A percentile compares a stretch with the other conserved stretches of the same genome.
Conservation (phyloP, 2,888 invertebrate genomes). For the Ethmia dodecea region DNA sequence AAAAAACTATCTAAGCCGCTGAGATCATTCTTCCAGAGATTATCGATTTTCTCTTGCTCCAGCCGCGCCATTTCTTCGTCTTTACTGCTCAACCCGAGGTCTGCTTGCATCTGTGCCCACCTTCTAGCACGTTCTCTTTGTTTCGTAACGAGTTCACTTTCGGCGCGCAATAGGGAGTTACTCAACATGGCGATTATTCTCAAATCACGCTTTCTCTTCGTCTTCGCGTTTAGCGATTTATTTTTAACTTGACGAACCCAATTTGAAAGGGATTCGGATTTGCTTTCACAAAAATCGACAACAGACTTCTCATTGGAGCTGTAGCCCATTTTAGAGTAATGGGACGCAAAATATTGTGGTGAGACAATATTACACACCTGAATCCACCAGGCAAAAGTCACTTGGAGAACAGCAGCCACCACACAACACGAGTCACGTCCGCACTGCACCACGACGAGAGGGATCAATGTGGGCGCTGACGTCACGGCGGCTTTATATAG, state of each 20-base stretch:
- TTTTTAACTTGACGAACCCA: slow-evolving; percentile 81
- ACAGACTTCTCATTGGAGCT: slow-evolving; percentile 62
- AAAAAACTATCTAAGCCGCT: slow-evolving; percentile 82
- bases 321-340: slow-evolving; percentile 57
- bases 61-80: slow-evolving; percentile 64
- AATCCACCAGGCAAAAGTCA: slow-evolving; percentile 59
- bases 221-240: slow-evolving; percentile 78
- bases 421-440: slow-evolving; percentile 32
- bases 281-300: slow-evolving; percentile 73
- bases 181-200: slow-evolving; percentile 81
- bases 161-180: slow-evolving; percentile 77
- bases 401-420: slow-evolving; percentile 7
- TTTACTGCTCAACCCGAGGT: slow-evolving; percentile 62
- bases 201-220: slow-evolving; percentile 78
- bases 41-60: slow-evolving; percentile 65
- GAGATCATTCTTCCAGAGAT: slow-evolving; percentile 78
- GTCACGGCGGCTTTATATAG: slow-evolving; percentile 55
- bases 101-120: slow-evolving; percentile 77
- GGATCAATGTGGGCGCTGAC: slow-evolving; percentile 47
- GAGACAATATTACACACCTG: slow-evolving; percentile 68
- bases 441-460: slow-evolving; percentile 39
- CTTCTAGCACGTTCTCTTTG: slow-evolving; percentile 79
- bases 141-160: slow-evolving; percentile 77
- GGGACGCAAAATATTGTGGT: slow-evolving; percentile 51
- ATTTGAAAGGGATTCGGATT: slow-evolving; percentile 75